These are phyloP conservation scores for Morpho achilles DNA, from an alignment of 2,888 invertebrate genomes.

Conservation along the genomic window DNA sequence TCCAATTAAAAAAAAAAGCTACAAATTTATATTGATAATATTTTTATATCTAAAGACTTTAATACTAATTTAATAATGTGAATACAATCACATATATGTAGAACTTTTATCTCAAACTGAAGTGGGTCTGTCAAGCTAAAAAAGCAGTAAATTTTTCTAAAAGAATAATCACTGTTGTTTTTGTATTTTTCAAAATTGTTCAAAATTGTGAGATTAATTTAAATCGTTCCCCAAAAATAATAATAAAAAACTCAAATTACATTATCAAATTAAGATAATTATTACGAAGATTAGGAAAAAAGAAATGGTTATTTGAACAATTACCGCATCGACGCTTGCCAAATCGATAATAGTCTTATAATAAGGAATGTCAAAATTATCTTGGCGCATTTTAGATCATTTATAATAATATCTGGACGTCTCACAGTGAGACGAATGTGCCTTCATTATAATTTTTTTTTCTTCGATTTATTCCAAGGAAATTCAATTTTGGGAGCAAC, in stretches of 20 bases:
- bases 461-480: constrained; percentile 12
- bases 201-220: not conserved
- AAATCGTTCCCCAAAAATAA: not conserved
- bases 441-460: constrained; percentile 27
- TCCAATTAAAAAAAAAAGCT: no score
- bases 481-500: constrained; percentile 10
- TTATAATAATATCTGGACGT: constrained; percentile 60
- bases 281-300: constrained; percentile 16
- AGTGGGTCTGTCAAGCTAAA: no score
- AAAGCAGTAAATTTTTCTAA: no score
- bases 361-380: constrained; percentile 50
- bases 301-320: constrained; percentile 23
- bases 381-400: constrained; percentile 61
- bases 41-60: no score
- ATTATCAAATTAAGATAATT: constrained; percentile 13
- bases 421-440: constrained; percentile 63
- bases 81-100: no score
- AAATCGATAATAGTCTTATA: constrained; percentile 73
- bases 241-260: constrained; percentile 1
- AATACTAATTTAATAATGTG: no score
- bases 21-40: no score
- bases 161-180: no score
- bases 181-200: no score
- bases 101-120: no score
- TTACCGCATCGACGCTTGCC: constrained; percentile 55